Conservation (phyloP, 2,888 invertebrate species). For the Pristionchus arcanus region DNA sequence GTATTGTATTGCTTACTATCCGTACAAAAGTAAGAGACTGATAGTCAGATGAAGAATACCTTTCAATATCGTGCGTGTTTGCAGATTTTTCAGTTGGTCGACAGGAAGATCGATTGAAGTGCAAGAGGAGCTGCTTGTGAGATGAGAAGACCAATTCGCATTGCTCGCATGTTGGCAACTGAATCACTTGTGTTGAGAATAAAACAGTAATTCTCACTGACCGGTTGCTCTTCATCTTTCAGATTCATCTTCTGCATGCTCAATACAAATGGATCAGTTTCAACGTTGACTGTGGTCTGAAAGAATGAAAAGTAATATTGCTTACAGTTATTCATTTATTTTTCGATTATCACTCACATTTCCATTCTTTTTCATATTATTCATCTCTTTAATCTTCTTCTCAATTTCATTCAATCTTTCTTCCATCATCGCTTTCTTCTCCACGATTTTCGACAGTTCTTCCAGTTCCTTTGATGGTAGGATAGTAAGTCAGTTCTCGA, state of each 20-base stretch:
- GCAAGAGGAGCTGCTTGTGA: neutral
- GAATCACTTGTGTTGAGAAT: neutral
- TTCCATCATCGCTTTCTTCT: neutral
- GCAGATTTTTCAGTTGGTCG: neutral
- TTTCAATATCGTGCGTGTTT: neutral
- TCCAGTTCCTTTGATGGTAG: neutral
- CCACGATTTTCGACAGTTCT: neutral
- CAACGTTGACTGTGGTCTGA: neutral
- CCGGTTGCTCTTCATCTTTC: neutral
- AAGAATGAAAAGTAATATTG: neutral
- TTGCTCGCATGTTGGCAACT: neutral
- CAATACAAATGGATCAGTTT: neutral
- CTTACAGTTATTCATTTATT: too few species aligned
- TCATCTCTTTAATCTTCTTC: slow-evolving; percentile 7
- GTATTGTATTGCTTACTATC: too few species aligned
- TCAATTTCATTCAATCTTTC: neutral
- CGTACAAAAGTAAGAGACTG: too few species aligned
- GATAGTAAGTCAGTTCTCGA: neutral
- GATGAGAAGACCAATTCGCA: neutral
- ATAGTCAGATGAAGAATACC: neutral
- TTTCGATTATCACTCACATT: neutral
- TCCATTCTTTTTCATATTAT: neutral
- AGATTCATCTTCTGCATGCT: neutral
- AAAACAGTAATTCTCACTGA: neutral
- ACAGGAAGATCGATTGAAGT: slow-evolving; percentile 24